Base-by-base conservation (phyloP, 2,888 invertebrate genomes). In the Scaptomyza reducta region DNA sequence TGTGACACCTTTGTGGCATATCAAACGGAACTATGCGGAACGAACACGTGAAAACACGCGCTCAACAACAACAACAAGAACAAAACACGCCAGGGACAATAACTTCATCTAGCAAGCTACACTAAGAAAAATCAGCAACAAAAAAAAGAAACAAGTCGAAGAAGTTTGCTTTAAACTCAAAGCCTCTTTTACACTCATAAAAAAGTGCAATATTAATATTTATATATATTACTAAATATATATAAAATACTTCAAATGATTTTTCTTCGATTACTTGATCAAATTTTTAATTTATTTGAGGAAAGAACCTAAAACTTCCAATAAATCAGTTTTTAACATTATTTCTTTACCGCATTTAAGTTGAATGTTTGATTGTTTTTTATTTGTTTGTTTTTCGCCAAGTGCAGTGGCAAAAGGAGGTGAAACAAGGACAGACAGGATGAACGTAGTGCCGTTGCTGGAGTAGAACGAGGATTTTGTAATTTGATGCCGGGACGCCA, bases 21-120 rank as follows among this genome's bases (percentile, higher is more conserved):
- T 86, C 87, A 86, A 82, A 86, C 84, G 83, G 84, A 87, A 87
- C 83, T 78, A 87, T 83, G 81, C 83, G 83, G 87, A 86, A 87
- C 87, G 87, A 84, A 87, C 81, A 78, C 78, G 77, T 87, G 87
- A 76, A 84, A 82, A 82, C 74, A 79, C 83, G 78, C 81, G 67
- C 42, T 33, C 57, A 57, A 38, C 68, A 59, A 41, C 63, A 59
- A 44, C 62, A 62, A 44, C 45, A 78, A 40, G 33, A 71, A 74
- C 65, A 76, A 63, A 68, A 56, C 76, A 87, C 77, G 81, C 78
- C 87, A 73, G 68, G 68, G 70, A 87, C 81, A 87, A 84, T 84
- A 84, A 87, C 87, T 84, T 87, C 79, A 84, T 84, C 73, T 72
- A 63, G 66, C 57, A 25, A 67, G 63, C 62, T 42, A 49, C 49